These are phyloP conservation scores for Acanthiza pusilla DNA, from an alignment of 2,797 vertebrate species.

Conservation along the genomic window DNA sequence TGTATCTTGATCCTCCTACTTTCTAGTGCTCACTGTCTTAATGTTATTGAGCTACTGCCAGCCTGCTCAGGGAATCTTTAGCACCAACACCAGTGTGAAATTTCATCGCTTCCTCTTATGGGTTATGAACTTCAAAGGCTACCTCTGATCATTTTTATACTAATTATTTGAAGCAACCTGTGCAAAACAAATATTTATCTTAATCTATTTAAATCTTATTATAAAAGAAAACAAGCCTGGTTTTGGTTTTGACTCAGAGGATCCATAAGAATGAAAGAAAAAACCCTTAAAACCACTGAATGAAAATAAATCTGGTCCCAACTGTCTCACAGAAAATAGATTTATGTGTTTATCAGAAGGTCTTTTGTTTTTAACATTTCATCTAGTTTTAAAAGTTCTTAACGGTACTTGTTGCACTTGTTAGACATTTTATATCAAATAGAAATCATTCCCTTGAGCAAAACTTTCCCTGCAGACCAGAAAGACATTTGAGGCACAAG, in stretches of 20 bases:
- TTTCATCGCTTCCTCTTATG: background rate
- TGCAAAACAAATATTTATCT: background rate
- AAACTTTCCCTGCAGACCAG: background rate
- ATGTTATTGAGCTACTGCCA: background rate
- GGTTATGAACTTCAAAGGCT: background rate
- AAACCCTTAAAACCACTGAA: background rate
- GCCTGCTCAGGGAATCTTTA: background rate
- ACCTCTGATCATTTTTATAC: background rate
- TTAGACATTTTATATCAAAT: background rate
- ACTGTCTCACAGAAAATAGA: background rate
- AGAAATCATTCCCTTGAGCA: background rate
- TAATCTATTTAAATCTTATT: background rate
- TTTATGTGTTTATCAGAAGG: background rate
- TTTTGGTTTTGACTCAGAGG: background rate
- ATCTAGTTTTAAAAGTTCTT: background rate
- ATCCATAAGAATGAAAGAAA: background rate
- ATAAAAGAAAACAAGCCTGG: background rate
- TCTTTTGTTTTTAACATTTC: background rate
- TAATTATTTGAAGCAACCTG: background rate
- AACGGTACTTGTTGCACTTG: background rate
- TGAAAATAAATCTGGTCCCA: background rate
- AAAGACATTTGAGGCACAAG: background rate
- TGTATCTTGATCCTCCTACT: background rate
- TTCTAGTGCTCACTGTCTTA: background rate
- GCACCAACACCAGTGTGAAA: background rate